Conservation (phyloP, 1,140 invertebrate species). For the Dreissena polymorpha region DNA sequence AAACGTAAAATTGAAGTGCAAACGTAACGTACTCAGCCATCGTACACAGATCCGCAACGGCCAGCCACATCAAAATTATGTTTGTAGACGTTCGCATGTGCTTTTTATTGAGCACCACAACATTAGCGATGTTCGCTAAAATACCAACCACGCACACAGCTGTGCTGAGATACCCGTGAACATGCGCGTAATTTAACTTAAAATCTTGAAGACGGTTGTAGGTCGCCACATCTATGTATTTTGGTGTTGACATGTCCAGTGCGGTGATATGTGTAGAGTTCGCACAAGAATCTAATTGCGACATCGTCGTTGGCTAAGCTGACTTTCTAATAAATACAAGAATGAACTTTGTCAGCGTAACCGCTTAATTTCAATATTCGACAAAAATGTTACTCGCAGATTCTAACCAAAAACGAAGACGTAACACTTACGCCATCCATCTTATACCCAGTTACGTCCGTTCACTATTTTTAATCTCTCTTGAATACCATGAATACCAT, state of each 20-base stretch:
- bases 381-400: too few species aligned
- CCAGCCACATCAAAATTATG: conserved; percentile 90
- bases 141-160: conserved; percentile 92
- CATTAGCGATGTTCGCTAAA: conserved; percentile 93
- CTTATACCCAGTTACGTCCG: too few species aligned
- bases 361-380: too few species aligned
- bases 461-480: too few species aligned
- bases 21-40: conserved; percentile 94
- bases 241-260: too few species aligned
- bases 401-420: too few species aligned
- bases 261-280: too few species aligned
- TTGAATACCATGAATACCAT: conserved; percentile 1
- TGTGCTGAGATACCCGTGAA: conserved; percentile 87
- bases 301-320: too few species aligned
- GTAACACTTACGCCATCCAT: too few species aligned
- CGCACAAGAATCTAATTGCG: too few species aligned
- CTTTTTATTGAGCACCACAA: conserved; percentile 92
- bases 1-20: conserved; percentile 84
- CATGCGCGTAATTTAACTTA: conserved; percentile 69
- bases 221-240: too few species aligned
- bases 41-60: conserved; percentile 91
- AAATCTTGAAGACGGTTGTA: too few species aligned
- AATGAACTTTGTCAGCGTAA: not conserved
- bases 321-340: conserved; percentile 20
- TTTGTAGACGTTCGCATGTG: conserved; percentile 93